Percentiles rank a stretch among this genome's conserved stretches.
Evolutionary conservation across 2,888 invertebrate species (phyloP).

Genomic region (Heterodera filipjevi): DNA sequence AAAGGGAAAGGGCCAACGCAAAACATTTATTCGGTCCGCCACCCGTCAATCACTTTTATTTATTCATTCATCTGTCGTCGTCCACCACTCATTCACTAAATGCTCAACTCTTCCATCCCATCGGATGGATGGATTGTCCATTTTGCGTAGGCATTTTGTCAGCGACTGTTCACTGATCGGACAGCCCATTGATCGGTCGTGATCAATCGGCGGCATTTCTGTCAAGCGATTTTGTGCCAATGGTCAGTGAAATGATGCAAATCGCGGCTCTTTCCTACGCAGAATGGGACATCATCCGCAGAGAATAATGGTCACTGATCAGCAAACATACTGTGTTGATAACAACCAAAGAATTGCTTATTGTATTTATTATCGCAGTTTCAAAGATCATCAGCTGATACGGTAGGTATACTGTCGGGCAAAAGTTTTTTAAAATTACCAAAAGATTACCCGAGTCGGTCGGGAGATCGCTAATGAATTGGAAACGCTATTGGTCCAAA

Average conservation of each 20-base stretch:
- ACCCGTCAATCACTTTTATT: not conserved
- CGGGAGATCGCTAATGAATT: too few relatives aligned
- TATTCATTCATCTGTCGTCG: not conserved
- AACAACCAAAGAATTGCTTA: too few relatives aligned
- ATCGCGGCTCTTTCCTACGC: constrained; percentile 30
- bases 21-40: not conserved
- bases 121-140: not conserved
- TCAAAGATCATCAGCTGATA: too few relatives aligned
- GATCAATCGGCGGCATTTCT: not conserved
- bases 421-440: too few relatives aligned
- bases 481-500: too few relatives aligned
- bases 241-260: not conserved
- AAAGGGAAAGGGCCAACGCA: not conserved
- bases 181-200: not conserved
- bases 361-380: too few relatives aligned
- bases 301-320: too few relatives aligned
- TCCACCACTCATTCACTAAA: too few relatives aligned
- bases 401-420: too few relatives aligned
- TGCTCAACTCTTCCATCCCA: not conserved
- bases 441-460: too few relatives aligned
- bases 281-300: constrained; percentile 17
- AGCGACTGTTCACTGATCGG: constrained; percentile 19
- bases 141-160: constrained; percentile 33
- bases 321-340: too few relatives aligned
- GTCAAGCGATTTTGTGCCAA: not conserved